Evolutionary conservation across 37 sponge, comb jelly and placozoan genomes (phyloP), one percentile per base, ranked within the genome.

Genomic region (Chondrilla cf. caribensis): DNA sequence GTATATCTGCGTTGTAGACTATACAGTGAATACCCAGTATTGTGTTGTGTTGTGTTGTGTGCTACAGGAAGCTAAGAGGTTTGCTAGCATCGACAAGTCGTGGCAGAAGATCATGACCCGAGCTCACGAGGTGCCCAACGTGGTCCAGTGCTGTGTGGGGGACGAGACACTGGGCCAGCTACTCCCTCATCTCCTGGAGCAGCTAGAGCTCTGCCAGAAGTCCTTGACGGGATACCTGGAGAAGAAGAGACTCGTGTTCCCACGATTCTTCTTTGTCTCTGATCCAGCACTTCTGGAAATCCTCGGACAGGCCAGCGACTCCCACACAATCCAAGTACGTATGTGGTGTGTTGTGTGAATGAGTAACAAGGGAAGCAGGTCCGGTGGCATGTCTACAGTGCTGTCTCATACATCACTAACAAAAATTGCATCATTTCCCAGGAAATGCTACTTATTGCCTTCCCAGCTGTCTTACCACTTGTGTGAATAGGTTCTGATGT

Each of bases 231-330:
- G 98, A 0, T 97, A 97, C 82, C 88, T 97, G 35, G 98, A 97
- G 85, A 91, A 91, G 87, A 97, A 97, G 65, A 73, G 98, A 33
- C 85, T 97, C 31, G 83, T 97, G 14, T 97, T 97, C 84, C 98
- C 98, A 29, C 82, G 98, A 21, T 97, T 97, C 84, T 97, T 97
- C 90, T 97, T 97, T 87, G 95, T 97, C 31, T 97, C 98, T 55
- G 98, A 97, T 64, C 95, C 98, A 39, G 98, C 93, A 18, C 78
- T 97, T n/a, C 83, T 97, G 58, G 98, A 97, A 84, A 97, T 97
- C 59, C 86, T 97, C 22, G 98, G 98, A n/a, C 98, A 97, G 64
- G 98, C 98, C 19, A 96, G 95, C 43, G 98, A 97, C 72, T 97
- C 98, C 2, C 98, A 97, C 80, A 97, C 98, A 29, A 97, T 97